phyloP scores from a whole-genome alignment of 2,888 invertebrate genomes.

The Falcaria lacertinaria region DNA sequence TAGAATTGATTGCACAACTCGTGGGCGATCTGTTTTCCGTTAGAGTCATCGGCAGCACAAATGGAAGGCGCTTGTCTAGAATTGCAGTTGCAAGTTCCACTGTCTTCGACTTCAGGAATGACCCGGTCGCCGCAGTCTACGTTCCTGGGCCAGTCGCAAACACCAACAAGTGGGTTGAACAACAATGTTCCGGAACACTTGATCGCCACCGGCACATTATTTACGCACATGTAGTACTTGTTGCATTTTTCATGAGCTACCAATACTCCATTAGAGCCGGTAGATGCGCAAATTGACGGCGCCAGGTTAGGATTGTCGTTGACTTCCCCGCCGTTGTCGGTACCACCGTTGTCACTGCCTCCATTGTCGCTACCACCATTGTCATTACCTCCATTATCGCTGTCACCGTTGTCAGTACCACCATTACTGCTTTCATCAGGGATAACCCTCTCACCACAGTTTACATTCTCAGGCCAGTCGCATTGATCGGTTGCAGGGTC shows the following conservation, averaged over 20 bases:
- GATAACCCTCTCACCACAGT: conserved; percentile 54
- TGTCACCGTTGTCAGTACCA: conserved; percentile 4
- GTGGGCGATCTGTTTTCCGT: conserved; percentile 28
- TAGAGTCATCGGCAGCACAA: conserved; percentile 20
- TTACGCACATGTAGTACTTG: conserved; percentile 38
- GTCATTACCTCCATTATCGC: conserved; percentile 11
- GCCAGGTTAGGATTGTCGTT: conserved; percentile 21
- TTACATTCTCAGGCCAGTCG: conserved; percentile 77
- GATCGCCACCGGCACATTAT: conserved; percentile 25
- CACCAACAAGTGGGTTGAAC: conserved; percentile 27
- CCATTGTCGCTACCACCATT: conserved; percentile 10
- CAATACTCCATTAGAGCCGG: conserved; percentile 28
- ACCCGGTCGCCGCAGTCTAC: conserved; percentile 37
- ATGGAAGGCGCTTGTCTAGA: conserved; percentile 11
- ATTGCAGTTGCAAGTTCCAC: conserved; percentile 1
- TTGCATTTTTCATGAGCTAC: conserved; percentile 41
- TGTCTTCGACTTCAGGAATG: conserved; percentile 9
- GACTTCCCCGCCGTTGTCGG: not conserved
- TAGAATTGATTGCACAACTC: conserved; percentile 37
- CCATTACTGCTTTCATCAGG: conserved; percentile 5
- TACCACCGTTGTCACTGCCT: conserved; percentile 4
- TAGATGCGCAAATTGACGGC: conserved; percentile 20
- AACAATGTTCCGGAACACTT: conserved; percentile 28
- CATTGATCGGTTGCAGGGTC: conserved; percentile 66
- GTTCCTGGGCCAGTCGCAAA: conserved; percentile 38